Evolutionary conservation across 35 echinoderm and acorn worm genomes (phyloP).

Genomic region (Ptychodera flava): DNA sequence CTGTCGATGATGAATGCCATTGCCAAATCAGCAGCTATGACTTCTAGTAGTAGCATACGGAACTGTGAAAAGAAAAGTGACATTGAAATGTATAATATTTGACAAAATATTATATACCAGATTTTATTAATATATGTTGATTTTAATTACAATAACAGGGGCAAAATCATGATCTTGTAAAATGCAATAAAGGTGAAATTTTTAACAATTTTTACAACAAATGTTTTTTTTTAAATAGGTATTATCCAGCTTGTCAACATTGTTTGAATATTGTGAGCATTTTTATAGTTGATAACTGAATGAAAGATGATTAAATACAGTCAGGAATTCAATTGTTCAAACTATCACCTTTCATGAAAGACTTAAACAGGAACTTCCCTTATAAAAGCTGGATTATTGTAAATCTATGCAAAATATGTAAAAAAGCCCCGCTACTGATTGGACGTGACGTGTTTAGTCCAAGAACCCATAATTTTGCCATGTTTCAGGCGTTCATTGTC

Average conservation of each 20-base stretch:
- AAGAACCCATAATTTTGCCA: no score
- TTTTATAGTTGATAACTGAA: no score
- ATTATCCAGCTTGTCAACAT: neutral
- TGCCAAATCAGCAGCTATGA: conserved; percentile 63
- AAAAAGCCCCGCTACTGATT: no score
- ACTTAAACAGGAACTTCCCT: no score
- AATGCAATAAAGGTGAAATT: neutral
- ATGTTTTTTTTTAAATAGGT: neutral
- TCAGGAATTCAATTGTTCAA: no score
- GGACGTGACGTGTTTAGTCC: no score
- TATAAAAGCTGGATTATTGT: no score
- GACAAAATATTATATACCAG: neutral
- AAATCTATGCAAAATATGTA: no score
- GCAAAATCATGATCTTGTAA: neutral
- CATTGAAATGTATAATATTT: neutral
- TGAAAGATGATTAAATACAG: no score
- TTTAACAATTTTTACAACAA: neutral
- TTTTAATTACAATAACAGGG: neutral
- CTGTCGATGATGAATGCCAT: conserved; percentile 73
- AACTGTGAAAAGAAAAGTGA: conserved; percentile 57
- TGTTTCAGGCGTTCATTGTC: no score
- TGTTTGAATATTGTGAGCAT: no score
- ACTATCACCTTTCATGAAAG: no score
- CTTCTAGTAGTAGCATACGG: conserved; percentile 68
- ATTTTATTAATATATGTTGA: neutral